Percentiles rank a stretch among this genome's conserved stretches.
These are phyloP conservation scores for Lumbricus terrestris DNA, from an alignment of 2,888 invertebrate species.

Conservation along the genomic window DNA sequence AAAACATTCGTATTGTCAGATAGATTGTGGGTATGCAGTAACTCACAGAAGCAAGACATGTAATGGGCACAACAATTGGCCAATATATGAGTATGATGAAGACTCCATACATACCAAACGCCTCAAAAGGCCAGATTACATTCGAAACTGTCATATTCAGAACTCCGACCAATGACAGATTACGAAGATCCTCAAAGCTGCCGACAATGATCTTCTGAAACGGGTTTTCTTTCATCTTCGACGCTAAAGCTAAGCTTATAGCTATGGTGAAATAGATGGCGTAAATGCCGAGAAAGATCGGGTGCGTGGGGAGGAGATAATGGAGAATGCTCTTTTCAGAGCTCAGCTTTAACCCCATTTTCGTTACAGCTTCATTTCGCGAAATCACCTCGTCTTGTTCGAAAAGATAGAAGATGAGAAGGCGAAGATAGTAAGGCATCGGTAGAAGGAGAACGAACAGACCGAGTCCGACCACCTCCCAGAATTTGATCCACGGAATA, in stretches of 20 bases:
- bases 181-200: slow-evolving; percentile 50
- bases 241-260: slow-evolving; percentile 45
- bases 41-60: slow-evolving; percentile 43
- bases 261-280: slow-evolving; percentile 45
- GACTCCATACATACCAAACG: slow-evolving; percentile 47
- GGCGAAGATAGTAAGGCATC: slow-evolving; percentile 50
- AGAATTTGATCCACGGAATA: not conserved
- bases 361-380: slow-evolving; percentile 38
- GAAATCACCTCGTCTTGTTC: slow-evolving; percentile 47
- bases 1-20: slow-evolving; percentile 48
- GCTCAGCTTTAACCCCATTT: slow-evolving; percentile 38
- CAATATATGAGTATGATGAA: slow-evolving; percentile 47
- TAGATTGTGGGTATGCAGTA: slow-evolving; percentile 54
- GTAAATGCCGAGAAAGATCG: slow-evolving; percentile 50
- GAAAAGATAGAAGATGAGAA: slow-evolving; percentile 51
- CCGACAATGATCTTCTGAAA: slow-evolving; percentile 41
- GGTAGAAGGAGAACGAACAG: slow-evolving; percentile 49
- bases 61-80: slow-evolving; percentile 45
- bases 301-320: slow-evolving; percentile 44
- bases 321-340: slow-evolving; percentile 44
- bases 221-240: slow-evolving; percentile 36
- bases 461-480: not conserved
- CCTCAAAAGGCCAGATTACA: slow-evolving; percentile 51
- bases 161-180: slow-evolving; percentile 48
- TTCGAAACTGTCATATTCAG: slow-evolving; percentile 46